Conservation (phyloP, 2,113 vertebrate species). For the Scomber japonicus region DNA sequence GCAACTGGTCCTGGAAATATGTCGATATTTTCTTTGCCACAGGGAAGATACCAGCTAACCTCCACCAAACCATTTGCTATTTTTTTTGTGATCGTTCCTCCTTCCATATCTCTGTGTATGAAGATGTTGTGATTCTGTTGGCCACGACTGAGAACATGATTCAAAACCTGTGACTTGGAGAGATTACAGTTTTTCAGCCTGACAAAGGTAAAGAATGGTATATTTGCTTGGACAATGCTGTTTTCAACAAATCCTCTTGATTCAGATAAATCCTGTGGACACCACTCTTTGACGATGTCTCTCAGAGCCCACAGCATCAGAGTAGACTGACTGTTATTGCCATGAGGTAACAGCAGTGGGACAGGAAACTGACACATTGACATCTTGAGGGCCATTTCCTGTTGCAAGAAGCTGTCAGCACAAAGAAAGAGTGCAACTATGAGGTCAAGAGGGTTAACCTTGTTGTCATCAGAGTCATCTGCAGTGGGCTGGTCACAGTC, state of each 20-base stretch:
- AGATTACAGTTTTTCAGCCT: no score
- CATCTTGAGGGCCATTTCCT: no score
- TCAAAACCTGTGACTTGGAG: no score
- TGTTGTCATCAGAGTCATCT: background rate
- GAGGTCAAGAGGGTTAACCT: constrained; percentile 65
- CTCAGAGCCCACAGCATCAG: constrained; percentile 78
- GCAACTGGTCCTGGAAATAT: constrained; percentile 67
- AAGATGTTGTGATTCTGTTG: no score
- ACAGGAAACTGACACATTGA: no score
- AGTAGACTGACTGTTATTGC: constrained; percentile 64
- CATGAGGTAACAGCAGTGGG: constrained; percentile 79
- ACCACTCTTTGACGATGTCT: constrained; percentile 47
- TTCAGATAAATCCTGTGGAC: constrained; percentile 38
- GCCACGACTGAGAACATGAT: no score
- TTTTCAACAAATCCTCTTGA: constrained; percentile 59
- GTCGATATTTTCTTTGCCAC: constrained; percentile 38
- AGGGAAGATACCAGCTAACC: constrained; percentile 81
- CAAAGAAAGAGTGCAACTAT: no score
- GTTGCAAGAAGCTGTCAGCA: no score
- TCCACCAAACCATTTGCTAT: constrained; percentile 84
- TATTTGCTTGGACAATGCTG: constrained; percentile 58
- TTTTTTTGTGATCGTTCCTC: constrained; percentile 38
- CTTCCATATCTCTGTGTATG: no score
- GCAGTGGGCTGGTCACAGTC: background rate
- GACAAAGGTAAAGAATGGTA: constrained; percentile 43